Percentiles rank a stretch among this genome's conserved stretches.
These are phyloP conservation scores for Gymnodraco acuticeps DNA, from an alignment of 2,797 vertebrate genomes.

Conservation along the genomic window DNA sequence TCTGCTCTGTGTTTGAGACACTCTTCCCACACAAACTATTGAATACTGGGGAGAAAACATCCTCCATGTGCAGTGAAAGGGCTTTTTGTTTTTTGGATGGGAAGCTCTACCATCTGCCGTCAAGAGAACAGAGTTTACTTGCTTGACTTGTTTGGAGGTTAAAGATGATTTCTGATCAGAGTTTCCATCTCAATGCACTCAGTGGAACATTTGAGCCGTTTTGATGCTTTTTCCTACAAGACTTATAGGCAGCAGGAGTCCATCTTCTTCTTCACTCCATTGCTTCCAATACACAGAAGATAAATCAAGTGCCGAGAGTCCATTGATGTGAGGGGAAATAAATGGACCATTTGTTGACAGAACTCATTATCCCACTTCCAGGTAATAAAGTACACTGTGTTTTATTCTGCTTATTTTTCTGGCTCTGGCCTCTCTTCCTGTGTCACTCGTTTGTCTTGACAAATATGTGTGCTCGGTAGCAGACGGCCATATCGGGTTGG, in stretches of 20 bases:
- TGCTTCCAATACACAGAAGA: constrained; percentile 69
- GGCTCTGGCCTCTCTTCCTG: constrained; percentile 38
- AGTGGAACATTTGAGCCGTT: constrained; percentile 18
- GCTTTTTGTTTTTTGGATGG: background rate
- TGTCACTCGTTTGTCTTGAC: constrained; percentile 73
- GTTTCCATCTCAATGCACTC: background rate
- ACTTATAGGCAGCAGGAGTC: constrained; percentile 41
- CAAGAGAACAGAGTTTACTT: background rate
- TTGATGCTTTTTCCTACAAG: constrained; percentile 3
- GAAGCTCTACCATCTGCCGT: background rate
- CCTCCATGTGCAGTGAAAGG: background rate
- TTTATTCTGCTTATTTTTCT: constrained; percentile 9
- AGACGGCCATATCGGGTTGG: constrained; percentile 49
- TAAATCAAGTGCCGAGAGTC: constrained; percentile 77
- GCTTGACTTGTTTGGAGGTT: background rate
- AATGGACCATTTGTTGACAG: constrained; percentile 79
- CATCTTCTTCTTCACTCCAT: constrained; percentile 64
- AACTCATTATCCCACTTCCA: constrained; percentile 80
- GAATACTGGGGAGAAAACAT: background rate
- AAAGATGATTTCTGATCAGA: constrained; percentile 7
- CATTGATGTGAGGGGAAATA: constrained; percentile 78
- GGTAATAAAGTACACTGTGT: constrained; percentile 76
- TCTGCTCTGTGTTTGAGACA: background rate
- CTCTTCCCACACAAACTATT: constrained; percentile 5
- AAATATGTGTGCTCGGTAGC: constrained; percentile 69